phyloP scores from a whole-genome alignment of 2,113 vertebrate species.

The Strix aluco region DNA sequence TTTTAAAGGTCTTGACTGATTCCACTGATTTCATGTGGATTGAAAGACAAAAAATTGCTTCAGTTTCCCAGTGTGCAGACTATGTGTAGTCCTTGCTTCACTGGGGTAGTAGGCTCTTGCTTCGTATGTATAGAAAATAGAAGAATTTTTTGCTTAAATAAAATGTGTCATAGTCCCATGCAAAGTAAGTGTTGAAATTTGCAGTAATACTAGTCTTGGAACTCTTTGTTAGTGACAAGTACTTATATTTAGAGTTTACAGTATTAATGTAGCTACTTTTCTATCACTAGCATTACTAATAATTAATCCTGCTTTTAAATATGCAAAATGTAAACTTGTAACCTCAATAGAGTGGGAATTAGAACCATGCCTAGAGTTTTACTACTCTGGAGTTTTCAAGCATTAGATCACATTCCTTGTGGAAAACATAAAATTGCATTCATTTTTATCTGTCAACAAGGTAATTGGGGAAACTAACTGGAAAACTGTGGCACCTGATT shows the following conservation, averaged over 20 bases:
- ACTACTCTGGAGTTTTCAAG: neutral
- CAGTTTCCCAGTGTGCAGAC: neutral
- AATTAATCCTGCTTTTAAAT: neutral
- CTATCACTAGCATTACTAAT: neutral
- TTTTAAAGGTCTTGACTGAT: neutral
- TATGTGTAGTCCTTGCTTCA: neutral
- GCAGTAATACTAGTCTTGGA: neutral
- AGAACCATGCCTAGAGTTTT: neutral
- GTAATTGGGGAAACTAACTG: neutral
- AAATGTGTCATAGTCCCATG: neutral
- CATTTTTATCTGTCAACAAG: neutral
- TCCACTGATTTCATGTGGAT: neutral
- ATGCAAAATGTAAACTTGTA: neutral
- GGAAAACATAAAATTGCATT: neutral
- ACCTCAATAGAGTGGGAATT: neutral
- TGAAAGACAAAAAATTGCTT: neutral
- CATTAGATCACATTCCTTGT: neutral
- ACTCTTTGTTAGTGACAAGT: neutral
- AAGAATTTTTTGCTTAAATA: neutral
- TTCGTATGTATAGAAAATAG: neutral
- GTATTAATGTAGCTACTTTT: neutral
- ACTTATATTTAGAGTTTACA: neutral
- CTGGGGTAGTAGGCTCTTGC: neutral
- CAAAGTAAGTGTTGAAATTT: neutral
- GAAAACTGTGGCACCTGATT: neutral